Evolutionary conservation across 1,140 invertebrate species (phyloP), one percentile per base, ranked within the genome.

Genomic region (Galleria mellonella): DNA sequence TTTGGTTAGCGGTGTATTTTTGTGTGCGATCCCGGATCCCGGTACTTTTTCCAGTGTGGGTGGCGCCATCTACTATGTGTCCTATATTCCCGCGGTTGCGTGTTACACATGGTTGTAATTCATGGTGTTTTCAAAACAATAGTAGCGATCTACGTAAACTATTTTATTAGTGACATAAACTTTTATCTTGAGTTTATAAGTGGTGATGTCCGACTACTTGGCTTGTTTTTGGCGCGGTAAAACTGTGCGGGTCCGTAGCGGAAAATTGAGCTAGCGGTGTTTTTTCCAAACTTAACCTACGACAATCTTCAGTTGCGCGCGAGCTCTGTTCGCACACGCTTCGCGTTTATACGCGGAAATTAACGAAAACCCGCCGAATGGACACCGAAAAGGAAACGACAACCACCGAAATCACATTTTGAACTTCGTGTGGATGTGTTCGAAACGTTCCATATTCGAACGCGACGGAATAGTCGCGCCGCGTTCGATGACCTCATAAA

Each of bases 261-360:
- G 73, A 72, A 77, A 78, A 83, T 77, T 76, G 64, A 72, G 50
- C 62, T 76, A 77, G 72, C 74, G 72, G 68, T 66, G 58, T 68
- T 66, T 70, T 74, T 75, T 72, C 55, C 53, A 72, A 75, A 81
- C 68, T 72, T 81, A 74, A 76, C 73, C 75, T 76, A 83, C 64
- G 70, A 74, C 65, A 71, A 81, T 71, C 59, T 66, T 78, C 77
- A 83, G 77, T 83, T 74, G 75, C 77, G 79, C 77, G 75, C 77
- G 70, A 68, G 75, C 71, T 58, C 72, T 64, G 55, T 48, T 40
- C 68, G 77, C 62, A 83, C 64, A 72, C 79, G 73, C 62, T 56
- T 64, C 65, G 62, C 56, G 44, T 46, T 44, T 41, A 47, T 41
- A 40, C 32, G 61, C 72, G 63, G 62, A 66, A 69, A 70, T 37